Evolutionary conservation across 2,888 invertebrate genomes (phyloP).

Genomic region (Leucophora obtusa): DNA sequence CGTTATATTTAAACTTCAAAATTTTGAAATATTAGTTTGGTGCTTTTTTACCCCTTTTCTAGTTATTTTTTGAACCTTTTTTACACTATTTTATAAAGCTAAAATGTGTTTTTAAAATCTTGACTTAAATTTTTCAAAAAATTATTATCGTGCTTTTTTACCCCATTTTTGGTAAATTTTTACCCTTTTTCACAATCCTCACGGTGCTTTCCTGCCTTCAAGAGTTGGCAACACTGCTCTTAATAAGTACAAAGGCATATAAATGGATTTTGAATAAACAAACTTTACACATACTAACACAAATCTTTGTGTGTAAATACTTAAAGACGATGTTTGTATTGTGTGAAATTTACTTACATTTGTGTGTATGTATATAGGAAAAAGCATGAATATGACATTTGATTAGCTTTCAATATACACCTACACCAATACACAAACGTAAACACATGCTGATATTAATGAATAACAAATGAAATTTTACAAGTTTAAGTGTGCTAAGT

Average conservation of each 20-base stretch:
- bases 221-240: too few species aligned
- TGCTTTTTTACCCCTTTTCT: too few species aligned
- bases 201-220: too few species aligned
- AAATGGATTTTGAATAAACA: conserved; percentile 39
- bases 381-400: not conserved
- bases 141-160: too few species aligned
- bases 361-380: not conserved
- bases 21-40: too few species aligned
- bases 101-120: too few species aligned
- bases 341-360: not conserved
- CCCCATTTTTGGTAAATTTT: too few species aligned
- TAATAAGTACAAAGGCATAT: conserved; percentile 29
- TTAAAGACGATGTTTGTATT: not conserved
- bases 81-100: too few species aligned
- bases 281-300: conserved; percentile 3
- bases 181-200: too few species aligned
- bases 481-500: not conserved
- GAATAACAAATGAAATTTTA: not conserved
- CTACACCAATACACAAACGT: not conserved
- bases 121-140: too few species aligned
- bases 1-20: too few species aligned
- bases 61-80: too few species aligned
- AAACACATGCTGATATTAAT: not conserved
- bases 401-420: not conserved
- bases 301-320: not conserved